Base-by-base conservation (phyloP, 2,888 invertebrate genomes). In the Leptinotarsa tumamoca region DNA sequence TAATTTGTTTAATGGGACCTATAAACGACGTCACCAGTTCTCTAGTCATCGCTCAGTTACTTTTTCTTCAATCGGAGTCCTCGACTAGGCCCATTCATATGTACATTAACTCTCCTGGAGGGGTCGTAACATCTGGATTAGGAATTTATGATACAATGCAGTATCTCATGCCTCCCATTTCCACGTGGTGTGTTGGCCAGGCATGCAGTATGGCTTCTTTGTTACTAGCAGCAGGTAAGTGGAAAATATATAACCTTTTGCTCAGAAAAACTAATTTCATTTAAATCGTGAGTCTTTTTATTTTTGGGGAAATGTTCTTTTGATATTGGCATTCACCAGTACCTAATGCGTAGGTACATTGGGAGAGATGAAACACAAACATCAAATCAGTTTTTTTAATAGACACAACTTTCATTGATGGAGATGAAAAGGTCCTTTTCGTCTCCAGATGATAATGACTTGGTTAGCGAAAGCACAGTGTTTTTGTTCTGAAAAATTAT, bases 121-220 rank as follows among this genome's bases (percentile, higher is more conserved):
- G 99, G 5, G 94, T 94, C 82, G 98, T 99, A 0, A 98, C 98
- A 0, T 94, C 98, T 27, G 99, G 98, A 0, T 90, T 99, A 23
- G 98, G 96, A 67, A 98, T 99, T 84, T 99, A 99, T 85, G 99
- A 99, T 86, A 99, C 99, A 49, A 99, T 99, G 98, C 98, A 99
- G 89, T 98, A 98, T 85, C 95, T 99, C 58, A 92, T 95, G 78
- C 97, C 98, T 0, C 98, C 98, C 0, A 94, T 99, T 21, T 94
- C 97, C 4, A 99, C 98, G 0, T 99, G 98, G 92, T 95, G 95
- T 83, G 94, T 95, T 0, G 98, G 98, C 0, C 98, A 98, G 89
- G 98, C 98, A 0, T 96, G 96, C 85, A 97, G 97, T 81, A 98
- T 99, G 98, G 99, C 96, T 0, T 97, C 98, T 21, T 90, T 99